These are phyloP conservation scores for Piscicola geometra DNA, from an alignment of 2,888 invertebrate species.

Conservation along the genomic window DNA sequence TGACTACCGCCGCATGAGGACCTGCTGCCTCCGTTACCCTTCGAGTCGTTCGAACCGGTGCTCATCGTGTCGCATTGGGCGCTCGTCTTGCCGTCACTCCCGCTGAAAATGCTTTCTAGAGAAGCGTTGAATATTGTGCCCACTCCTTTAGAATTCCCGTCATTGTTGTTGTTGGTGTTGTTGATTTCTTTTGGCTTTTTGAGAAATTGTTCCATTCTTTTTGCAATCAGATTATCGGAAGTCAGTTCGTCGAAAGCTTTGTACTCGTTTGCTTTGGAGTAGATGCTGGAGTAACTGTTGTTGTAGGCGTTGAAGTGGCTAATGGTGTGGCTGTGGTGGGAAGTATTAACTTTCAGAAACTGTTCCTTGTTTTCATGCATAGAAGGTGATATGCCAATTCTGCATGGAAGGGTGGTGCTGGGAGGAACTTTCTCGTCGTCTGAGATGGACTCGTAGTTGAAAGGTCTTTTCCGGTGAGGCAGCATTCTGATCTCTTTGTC, in stretches of 20 bases:
- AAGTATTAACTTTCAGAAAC: no score
- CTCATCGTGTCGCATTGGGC: constrained; percentile 2
- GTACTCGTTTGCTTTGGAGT: neutral
- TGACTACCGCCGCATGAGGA: constrained; percentile 44
- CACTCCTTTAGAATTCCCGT: no score
- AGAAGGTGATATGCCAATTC: neutral
- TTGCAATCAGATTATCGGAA: neutral
- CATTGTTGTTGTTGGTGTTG: neutral
- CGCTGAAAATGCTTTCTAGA: neutral
- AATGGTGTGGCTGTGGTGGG: no score
- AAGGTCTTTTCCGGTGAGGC: constrained; percentile 25
- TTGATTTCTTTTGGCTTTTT: neutral
- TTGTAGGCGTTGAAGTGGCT: no score
- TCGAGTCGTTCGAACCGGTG: neutral
- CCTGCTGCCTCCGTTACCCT: neutral
- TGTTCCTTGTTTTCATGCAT: neutral
- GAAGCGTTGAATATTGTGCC: neutral
- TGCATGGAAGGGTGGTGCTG: neutral
- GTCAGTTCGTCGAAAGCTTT: neutral
- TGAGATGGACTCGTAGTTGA: constrained; percentile 5
- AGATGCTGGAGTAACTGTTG: neutral
- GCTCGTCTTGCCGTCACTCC: neutral
- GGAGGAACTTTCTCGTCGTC: neutral
- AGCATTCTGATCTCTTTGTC: constrained; percentile 20
- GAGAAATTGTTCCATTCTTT: neutral